These are phyloP conservation scores for Zygothrica quintamaculata DNA, from an alignment of 2,888 invertebrate species.

Conservation along the genomic window DNA sequence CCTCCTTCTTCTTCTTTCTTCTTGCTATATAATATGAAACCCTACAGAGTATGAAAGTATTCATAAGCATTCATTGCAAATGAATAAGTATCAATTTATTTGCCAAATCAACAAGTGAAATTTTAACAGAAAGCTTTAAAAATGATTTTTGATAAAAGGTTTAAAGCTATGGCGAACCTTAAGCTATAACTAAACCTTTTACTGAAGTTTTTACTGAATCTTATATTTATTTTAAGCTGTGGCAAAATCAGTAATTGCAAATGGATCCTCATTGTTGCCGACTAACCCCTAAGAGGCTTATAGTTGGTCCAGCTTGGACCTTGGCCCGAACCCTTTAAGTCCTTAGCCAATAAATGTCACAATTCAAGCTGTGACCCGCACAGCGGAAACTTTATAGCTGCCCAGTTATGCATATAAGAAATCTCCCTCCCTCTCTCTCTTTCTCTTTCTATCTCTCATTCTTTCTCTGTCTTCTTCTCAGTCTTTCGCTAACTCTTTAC, in stretches of 20 bases:
- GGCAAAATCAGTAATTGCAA: no score
- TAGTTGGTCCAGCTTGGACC: constrained; percentile 38
- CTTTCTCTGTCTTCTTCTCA: background rate
- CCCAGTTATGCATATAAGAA: constrained; percentile 16
- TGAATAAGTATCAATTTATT: background rate
- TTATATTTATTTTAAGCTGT: no score
- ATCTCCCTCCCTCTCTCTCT: constrained; percentile 3
- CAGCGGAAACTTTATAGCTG: constrained; percentile 44
- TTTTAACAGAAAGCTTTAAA: no score
- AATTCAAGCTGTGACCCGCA: constrained; percentile 59
- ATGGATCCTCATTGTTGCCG: background rate
- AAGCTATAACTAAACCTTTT: no score
- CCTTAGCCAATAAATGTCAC: constrained; percentile 50
- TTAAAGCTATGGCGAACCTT: no score
- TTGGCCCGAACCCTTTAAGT: constrained; percentile 22
- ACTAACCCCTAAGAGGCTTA: constrained; percentile 17
- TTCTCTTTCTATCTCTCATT: constrained; percentile 4
- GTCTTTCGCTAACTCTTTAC: constrained; percentile 12
- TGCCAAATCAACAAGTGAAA: background rate
- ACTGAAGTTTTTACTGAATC: no score
- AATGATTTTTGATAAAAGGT: no score
- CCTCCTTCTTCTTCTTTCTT: background rate
- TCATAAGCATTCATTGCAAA: constrained; percentile 3
- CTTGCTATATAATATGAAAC: constrained; percentile 38
- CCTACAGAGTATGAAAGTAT: constrained; percentile 12